These are phyloP conservation scores for Cheilosia soror DNA, from an alignment of 2,888 invertebrate genomes.

Conservation along the genomic window DNA sequence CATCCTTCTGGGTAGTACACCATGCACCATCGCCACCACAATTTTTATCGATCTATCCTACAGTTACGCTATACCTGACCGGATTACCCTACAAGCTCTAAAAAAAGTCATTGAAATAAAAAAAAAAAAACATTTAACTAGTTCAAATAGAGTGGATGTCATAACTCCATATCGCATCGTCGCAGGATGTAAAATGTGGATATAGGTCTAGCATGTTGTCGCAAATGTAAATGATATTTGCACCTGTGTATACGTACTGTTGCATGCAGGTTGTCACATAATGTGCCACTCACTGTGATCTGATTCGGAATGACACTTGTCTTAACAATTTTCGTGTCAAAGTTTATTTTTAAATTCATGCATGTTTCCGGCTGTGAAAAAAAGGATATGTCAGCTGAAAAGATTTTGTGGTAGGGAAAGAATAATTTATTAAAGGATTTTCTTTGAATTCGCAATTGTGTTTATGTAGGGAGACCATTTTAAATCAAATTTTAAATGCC, in stretches of 20 bases:
- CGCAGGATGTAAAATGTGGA: neutral
- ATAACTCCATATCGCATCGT: constrained; percentile 3
- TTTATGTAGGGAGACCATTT: no score
- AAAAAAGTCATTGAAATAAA: neutral
- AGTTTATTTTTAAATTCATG: neutral
- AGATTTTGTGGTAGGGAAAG: no score
- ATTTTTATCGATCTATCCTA: constrained; percentile 4
- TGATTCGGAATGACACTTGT: constrained; percentile 7
- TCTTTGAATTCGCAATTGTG: no score
- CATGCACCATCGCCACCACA: no score
- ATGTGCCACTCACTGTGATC: constrained; percentile 1
- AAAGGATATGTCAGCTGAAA: neutral
- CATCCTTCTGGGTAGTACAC: neutral
- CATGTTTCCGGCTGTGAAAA: neutral
- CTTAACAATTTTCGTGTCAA: constrained; percentile 14
- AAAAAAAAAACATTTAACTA: constrained; percentile 4
- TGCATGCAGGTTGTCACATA: constrained; percentile 12
- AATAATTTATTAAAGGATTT: no score
- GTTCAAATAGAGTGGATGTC: constrained; percentile 19
- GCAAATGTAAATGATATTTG: constrained; percentile 22
- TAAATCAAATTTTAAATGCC: no score
- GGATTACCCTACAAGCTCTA: constrained; percentile 4
- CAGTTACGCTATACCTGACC: constrained; percentile 1
- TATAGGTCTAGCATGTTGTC: constrained; percentile 2
- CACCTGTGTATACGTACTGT: neutral